phyloP scores from a whole-genome alignment of 2,888 invertebrate species.

The Harpalus rufipes region DNA sequence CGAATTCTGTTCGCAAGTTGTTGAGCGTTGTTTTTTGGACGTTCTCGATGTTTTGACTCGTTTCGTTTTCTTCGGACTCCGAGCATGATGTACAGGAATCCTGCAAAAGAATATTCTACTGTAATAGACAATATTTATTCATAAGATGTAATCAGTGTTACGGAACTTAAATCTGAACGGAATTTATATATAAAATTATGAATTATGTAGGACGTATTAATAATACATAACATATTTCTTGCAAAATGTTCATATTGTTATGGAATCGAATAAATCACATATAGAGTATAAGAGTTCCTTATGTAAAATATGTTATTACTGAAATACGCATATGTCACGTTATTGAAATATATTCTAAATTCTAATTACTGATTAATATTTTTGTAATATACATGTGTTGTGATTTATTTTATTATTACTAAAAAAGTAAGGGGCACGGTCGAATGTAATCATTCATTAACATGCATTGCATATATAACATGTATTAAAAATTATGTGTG shows the following conservation, averaged over 20 bases:
- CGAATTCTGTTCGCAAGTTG: constrained; percentile 81
- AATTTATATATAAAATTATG: constrained; percentile 20
- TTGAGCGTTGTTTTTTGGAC: constrained; percentile 77
- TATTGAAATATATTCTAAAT: no score
- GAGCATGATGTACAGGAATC: constrained; percentile 75
- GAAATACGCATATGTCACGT: no score
- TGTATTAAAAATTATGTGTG: no score
- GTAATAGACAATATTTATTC: constrained; percentile 35
- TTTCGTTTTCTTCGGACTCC: constrained; percentile 76
- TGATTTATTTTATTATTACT: no score
- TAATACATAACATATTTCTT: neutral
- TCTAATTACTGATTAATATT: no score
- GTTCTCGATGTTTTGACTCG: constrained; percentile 76
- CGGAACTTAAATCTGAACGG: constrained; percentile 12
- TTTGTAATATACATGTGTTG: no score
- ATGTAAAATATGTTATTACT: neutral
- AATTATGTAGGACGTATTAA: constrained; percentile 3
- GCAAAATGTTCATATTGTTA: neutral
- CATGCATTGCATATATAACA: no score
- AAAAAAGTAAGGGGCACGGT: no score
- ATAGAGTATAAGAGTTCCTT: neutral
- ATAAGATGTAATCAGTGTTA: constrained; percentile 22
- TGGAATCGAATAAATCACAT: neutral
- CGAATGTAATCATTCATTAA: no score
- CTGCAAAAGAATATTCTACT: constrained; percentile 69